Evolutionary conservation across 2,113 vertebrate species (phyloP).

Genomic region (Pituophis catenifer): DNA sequence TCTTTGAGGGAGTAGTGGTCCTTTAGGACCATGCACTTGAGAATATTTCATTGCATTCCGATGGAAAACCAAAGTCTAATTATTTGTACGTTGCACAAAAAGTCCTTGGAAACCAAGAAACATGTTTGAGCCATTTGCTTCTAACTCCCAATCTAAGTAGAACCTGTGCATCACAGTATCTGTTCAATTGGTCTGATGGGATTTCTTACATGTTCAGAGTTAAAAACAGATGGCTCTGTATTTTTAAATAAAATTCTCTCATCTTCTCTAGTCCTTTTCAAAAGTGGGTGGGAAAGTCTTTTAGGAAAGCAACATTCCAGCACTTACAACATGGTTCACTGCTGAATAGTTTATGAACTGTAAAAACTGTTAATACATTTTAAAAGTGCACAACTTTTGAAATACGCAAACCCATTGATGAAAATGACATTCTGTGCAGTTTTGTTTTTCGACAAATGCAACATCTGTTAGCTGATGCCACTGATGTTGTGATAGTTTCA

Average conservation of each 20-base stretch:
- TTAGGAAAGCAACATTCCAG: neutral
- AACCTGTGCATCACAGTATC: neutral
- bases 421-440: neutral
- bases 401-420: neutral
- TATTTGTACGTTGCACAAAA: neutral
- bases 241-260: neutral
- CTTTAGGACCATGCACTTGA: neutral
- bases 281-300: accelerated
- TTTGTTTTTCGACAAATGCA: neutral
- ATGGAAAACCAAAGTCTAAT: neutral
- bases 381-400: constrained; percentile 5
- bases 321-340: neutral
- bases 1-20: neutral
- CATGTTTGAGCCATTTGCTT: neutral
- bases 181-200: neutral
- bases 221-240: neutral
- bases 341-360: neutral
- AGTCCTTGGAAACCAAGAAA: too few relatives aligned
- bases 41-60: neutral
- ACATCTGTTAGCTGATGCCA: neutral
- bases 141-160: neutral
- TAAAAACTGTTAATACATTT: neutral
- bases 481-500: neutral
- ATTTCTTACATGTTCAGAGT: neutral
- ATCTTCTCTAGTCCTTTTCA: neutral